Evolutionary conservation across 2,888 invertebrate genomes (phyloP), one percentile per base, ranked within the genome.

Genomic region (Nomada flava): DNA sequence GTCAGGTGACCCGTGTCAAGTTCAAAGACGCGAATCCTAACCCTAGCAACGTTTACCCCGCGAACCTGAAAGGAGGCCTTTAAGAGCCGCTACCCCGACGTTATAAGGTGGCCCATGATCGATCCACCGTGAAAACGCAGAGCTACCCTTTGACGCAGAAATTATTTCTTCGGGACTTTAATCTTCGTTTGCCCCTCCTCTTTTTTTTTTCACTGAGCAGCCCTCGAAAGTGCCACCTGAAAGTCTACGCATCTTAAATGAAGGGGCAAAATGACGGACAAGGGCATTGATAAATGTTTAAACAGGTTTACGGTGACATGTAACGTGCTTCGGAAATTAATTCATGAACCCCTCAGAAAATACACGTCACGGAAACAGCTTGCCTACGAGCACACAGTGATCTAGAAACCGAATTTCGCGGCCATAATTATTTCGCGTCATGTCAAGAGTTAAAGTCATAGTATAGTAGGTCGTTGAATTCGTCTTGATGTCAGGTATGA

Each of bases 1-100:
- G 91, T 89, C 90, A 93, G 91, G 90, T 91, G 92, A 92, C 91
- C 93, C 92, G 92, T 91, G 92, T 91, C 91, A 92, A 93, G 93
- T 93, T 93, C 93, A 93, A 93, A 93, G 92, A 91, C 90, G 88
- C 88, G 85, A 85, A 85, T 87, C 83, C 87, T 86, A 88, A 87
- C 84, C 83, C 83, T 83, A 79, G 70, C 79, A 72, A 78, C 80
- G 82, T 88, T 87, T 89, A 85, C 86, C 82, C 85, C 86, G 80
- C 76, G 85, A 76, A 84, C 79, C 73, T 86, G 84, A 84, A 88
- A 88, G 86, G 83, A 86, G 85, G 79, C 72, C 82, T 83, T 75
- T 82, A 85, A 84, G 86, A 86, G 79, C 73, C 62, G 50, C 73
- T 63, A 62, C 52, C 62, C 29, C 73, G 76, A 79, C 70, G 77